Evolutionary conservation across 2,888 invertebrate species (phyloP).

Genomic region (Maniola hyperantus): DNA sequence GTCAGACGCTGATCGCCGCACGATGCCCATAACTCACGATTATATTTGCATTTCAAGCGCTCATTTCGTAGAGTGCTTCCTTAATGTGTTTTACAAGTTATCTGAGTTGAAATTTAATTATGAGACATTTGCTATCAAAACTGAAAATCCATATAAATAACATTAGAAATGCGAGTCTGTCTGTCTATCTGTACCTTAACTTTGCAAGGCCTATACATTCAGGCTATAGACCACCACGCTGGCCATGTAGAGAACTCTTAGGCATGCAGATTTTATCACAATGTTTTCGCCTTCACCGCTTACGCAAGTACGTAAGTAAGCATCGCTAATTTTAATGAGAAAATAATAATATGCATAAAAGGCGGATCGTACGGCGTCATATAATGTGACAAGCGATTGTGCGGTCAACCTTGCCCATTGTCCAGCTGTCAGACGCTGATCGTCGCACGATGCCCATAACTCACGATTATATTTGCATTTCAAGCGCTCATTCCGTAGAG

Average conservation of each 20-base stretch:
- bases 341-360: neutral
- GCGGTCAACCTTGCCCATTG: neutral
- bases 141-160: too few relatives aligned
- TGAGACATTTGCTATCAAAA: too few relatives aligned
- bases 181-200: too few relatives aligned
- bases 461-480: slow-evolving; percentile 2
- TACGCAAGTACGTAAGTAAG: too few relatives aligned
- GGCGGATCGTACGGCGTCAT: neutral
- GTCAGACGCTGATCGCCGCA: neutral
- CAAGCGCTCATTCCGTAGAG: slow-evolving; percentile 1
- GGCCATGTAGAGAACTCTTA: too few relatives aligned
- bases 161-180: too few relatives aligned
- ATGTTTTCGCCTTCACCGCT: too few relatives aligned
- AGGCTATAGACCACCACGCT: too few relatives aligned
- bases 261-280: too few relatives aligned
- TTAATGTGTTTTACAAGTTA: neutral
- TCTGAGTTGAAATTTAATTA: neutral
- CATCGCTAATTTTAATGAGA: neutral
- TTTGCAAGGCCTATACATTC: too few relatives aligned
- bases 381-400: neutral
- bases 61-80: slow-evolving; percentile 4
- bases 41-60: neutral
- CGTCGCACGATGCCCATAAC: neutral
- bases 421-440: neutral
- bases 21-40: slow-evolving; percentile 2